Evolutionary conservation across 37 sponge, comb jelly and placozoan species (phyloP).

Genomic region (Hexactinellida sp.): DNA sequence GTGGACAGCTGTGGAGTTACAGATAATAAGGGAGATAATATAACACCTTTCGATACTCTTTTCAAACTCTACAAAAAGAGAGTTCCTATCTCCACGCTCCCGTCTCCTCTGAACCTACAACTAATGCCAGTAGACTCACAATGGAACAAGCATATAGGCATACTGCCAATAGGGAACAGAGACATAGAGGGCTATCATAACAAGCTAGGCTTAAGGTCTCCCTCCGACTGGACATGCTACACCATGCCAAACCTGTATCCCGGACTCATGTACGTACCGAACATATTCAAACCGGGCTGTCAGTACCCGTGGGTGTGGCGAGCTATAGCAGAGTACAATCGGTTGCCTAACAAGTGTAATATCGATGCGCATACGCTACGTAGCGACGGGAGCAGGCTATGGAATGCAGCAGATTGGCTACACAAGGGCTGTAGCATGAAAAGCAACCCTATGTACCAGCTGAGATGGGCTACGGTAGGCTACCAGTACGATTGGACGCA

Average conservation of each 20-base stretch:
- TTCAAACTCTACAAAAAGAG: slow-evolving; percentile 1
- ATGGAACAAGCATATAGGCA: not conserved
- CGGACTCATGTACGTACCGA: slow-evolving; percentile 57
- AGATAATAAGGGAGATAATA: not conserved
- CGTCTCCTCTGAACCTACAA: not conserved
- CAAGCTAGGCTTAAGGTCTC: slow-evolving; percentile 31
- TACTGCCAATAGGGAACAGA: not conserved
- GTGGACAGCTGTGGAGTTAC: not conserved
- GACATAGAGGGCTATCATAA: not conserved
- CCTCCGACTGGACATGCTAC: slow-evolving; percentile 37
- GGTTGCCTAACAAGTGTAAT: slow-evolving; percentile 64
- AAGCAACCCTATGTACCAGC: slow-evolving; percentile 29
- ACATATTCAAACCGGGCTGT: slow-evolving; percentile 52
- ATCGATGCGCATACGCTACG: slow-evolving; percentile 50
- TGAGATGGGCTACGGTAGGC: slow-evolving; percentile 84
- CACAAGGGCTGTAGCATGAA: not conserved
- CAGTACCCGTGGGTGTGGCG: slow-evolving; percentile 59
- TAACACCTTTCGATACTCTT: not conserved
- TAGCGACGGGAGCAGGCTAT: not conserved
- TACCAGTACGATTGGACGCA: slow-evolving; percentile 88
- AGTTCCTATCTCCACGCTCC: not conserved
- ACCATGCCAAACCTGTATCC: not conserved
- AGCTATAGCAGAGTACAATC: slow-evolving; percentile 59
- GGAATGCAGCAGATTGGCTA: not conserved
- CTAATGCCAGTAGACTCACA: not conserved